Base-by-base conservation (phyloP, 2,888 invertebrate species). In the Aplocera efformata region DNA sequence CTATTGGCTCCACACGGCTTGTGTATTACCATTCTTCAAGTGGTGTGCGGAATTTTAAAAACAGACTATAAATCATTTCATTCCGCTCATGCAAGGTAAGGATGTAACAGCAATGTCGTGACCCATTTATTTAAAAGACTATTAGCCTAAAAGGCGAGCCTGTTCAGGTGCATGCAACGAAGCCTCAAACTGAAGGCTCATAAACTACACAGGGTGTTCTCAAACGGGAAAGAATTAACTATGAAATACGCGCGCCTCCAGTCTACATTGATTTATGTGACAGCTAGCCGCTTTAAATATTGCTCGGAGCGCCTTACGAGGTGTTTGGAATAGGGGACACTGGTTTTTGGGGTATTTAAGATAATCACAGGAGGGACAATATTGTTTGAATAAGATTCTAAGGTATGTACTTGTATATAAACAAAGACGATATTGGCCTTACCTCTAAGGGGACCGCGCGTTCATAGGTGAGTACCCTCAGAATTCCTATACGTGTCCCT, bases 191-290 rank as follows among this genome's bases (percentile, higher is more conserved):
- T 73, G 79, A 73, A 72, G 65, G 67, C 71, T 66, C 76, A 72
- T 81, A 78, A 80, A 82, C 64, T 56, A 77, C 64, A 58, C 54
- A 63, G 60, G 63, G 55, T 67, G 65, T 67, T 65, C 58, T 60
- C 64, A 69, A 71, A 66, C 71, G 65, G 69, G 71, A 82, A 86
- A 88, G 85, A 88, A 86, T 86, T 88, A 86, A 88, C 75, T 82
- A 88, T 86, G 84, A 88, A 88, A 86, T 88, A 88, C 85, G 80
- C 79, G 76, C 71, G 72, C 73, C 79, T 69, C 66, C 65, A 79
- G 80, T 75, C 74, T 71, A 72, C 59, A 60, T 58, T 88, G 88
- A 88, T 88, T 88, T 88, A 88, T 80, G 76, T 59, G 69, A 57
- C 74, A 67, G 72, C 76, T 69, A 79, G 74, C 72, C 67, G 63